Evolutionary conservation across 2,113 vertebrate genomes (phyloP).

Genomic region (Callipepla californica): DNA sequence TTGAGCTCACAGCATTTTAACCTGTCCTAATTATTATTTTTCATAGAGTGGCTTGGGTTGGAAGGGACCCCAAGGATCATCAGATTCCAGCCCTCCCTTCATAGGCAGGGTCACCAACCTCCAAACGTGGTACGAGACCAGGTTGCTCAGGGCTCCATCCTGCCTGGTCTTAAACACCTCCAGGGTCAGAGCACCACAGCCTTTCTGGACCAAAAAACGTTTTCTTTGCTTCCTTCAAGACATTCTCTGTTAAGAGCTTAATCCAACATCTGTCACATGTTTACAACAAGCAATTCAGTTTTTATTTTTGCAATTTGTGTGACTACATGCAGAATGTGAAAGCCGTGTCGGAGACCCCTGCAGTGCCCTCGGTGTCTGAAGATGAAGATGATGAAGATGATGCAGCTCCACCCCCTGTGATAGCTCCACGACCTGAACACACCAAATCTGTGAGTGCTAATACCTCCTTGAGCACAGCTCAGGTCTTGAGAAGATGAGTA

Average conservation of each 20-base stretch:
- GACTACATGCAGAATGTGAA: slow-evolving; percentile 84
- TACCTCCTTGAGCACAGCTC: neutral
- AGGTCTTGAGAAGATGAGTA: neutral
- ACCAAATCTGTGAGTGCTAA: slow-evolving; percentile 92
- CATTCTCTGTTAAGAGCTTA: neutral
- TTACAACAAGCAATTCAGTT: rapidly evolving
- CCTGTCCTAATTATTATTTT: neutral
- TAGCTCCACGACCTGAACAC: slow-evolving; percentile 94
- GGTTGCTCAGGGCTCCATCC: too few species aligned
- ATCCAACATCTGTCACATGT: neutral
- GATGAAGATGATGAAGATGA: slow-evolving; percentile 92
- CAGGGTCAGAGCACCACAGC: too few species aligned
- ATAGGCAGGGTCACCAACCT: too few species aligned
- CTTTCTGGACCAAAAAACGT: neutral
- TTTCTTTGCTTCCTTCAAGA: neutral
- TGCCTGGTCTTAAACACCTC: too few species aligned
- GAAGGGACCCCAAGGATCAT: too few species aligned
- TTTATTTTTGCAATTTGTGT: neutral
- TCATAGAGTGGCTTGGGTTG: too few species aligned
- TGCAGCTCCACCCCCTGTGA: slow-evolving; percentile 88
- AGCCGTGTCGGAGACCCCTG: slow-evolving; percentile 89
- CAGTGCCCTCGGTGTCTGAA: slow-evolving; percentile 91
- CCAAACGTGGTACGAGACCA: too few species aligned
- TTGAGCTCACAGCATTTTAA: neutral
- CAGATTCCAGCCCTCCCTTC: too few species aligned